Conservation (phyloP, 2,113 vertebrate species). For the Symphodus melops region DNA sequence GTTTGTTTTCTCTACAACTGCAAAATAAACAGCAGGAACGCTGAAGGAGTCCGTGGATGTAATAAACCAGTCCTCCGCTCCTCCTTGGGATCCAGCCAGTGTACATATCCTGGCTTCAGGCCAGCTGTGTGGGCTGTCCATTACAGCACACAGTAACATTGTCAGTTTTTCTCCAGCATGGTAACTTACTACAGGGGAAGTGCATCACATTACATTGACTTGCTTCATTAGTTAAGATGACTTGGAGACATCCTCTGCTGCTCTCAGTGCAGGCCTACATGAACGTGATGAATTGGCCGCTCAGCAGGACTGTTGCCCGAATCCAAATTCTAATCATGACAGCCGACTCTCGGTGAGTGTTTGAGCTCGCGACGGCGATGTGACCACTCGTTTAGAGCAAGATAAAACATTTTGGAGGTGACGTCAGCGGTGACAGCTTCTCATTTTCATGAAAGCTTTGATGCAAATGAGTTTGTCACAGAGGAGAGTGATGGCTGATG, state of each 20-base stretch:
- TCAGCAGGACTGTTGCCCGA: constrained; percentile 1
- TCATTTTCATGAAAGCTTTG: constrained; percentile 36
- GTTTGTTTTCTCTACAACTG: constrained; percentile 22
- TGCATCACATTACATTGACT: constrained; percentile 59
- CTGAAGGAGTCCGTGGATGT: constrained; percentile 13
- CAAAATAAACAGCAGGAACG: constrained; percentile 4
- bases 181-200: constrained; percentile 43
- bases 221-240: constrained; percentile 52
- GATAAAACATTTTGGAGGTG: constrained; percentile 18
- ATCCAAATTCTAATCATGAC: constrained; percentile 14
- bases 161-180: constrained; percentile 57
- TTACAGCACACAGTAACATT: constrained; percentile 60
- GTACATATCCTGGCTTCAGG: constrained; percentile 44
- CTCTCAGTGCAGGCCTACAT: background rate
- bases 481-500: constrained; percentile 6
- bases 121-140: constrained; percentile 51
- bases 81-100: constrained; percentile 50
- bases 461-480: constrained; percentile 32
- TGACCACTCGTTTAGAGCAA: constrained; percentile 16
- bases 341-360: constrained; percentile 22
- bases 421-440: constrained; percentile 8
- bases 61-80: constrained; percentile 30
- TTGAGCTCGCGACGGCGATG: constrained; percentile 24
- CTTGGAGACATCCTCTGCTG: constrained; percentile 37
- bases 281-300: constrained; percentile 38